phyloP scores from a whole-genome alignment of 1,140 invertebrate species.

The Eciton burchellii region DNA sequence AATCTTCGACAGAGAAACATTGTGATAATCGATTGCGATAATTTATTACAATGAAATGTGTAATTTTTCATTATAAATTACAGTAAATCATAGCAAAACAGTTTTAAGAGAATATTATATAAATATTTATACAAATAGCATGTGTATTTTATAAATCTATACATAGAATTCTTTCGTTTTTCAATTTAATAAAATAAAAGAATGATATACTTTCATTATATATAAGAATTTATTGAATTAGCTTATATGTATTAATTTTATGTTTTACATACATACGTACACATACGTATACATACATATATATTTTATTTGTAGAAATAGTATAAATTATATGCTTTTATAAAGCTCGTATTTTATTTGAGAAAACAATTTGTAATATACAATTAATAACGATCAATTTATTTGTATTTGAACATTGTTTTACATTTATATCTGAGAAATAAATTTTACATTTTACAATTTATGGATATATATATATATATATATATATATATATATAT shows the following conservation, averaged over 20 bases:
- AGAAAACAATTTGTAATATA: no score
- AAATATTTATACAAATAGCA: neutral
- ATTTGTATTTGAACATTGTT: neutral
- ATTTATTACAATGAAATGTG: neutral
- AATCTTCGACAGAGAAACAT: neutral
- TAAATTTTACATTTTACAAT: neutral
- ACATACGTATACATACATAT: no score
- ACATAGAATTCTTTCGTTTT: neutral
- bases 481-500: slow-evolving; percentile 33
- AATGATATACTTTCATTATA: no score
- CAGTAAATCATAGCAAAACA: neutral
- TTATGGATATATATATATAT: slow-evolving; percentile 2
- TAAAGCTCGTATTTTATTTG: no score
- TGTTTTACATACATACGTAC: no score
- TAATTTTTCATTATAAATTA: neutral
- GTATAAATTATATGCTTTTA: no score
- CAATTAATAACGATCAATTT: no score
- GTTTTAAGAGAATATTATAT: neutral
- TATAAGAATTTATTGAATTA: no score
- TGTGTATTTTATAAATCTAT: neutral
- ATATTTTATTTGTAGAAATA: no score
- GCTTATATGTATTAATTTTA: no score
- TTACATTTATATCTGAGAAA: neutral
- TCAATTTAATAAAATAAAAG: neutral
- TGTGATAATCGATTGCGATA: neutral